These are phyloP conservation scores for Sclerodermus sp. DNA, from an alignment of 2,888 invertebrate species.

Conservation along the genomic window DNA sequence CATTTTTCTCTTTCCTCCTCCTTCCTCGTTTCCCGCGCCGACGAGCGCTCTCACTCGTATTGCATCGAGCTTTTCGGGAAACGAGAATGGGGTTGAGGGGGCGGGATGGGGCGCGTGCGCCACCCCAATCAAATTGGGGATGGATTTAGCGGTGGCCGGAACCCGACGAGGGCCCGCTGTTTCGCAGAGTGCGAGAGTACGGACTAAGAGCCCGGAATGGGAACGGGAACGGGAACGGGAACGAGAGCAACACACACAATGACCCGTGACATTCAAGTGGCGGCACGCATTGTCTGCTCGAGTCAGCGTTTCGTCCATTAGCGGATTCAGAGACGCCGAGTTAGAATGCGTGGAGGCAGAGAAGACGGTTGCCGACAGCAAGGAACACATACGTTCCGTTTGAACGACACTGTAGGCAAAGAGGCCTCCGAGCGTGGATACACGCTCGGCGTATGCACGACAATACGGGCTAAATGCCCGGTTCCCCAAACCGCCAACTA, in stretches of 20 bases:
- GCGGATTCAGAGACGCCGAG: constrained; percentile 14
- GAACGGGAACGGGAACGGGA: too few species aligned
- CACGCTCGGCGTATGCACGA: constrained; percentile 45
- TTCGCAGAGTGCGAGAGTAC: too few species aligned
- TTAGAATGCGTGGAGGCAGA: constrained; percentile 1
- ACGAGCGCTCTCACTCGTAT: too few species aligned
- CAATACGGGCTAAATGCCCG: constrained; percentile 57
- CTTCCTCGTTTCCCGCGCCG: too few species aligned
- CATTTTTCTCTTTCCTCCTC: too few species aligned
- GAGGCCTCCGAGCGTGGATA: constrained; percentile 40
- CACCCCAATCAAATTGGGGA: too few species aligned
- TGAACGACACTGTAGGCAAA: constrained; percentile 46
- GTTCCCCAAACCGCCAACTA: constrained; percentile 49
- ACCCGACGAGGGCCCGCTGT: too few species aligned
- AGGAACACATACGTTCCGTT: constrained; percentile 27
- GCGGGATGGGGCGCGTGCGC: too few species aligned
- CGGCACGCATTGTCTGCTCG: constrained; percentile 18
- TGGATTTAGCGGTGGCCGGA: too few species aligned
- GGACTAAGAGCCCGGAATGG: too few species aligned
- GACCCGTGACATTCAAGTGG: constrained; percentile 28
- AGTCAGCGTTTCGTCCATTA: constrained; percentile 22
- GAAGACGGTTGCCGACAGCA: background rate
- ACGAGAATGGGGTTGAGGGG: too few species aligned
- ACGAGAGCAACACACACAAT: constrained; percentile 15
- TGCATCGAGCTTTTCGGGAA: too few species aligned